These are phyloP conservation scores for Nycteola revayana DNA, from an alignment of 2,888 invertebrate genomes.

Conservation along the genomic window DNA sequence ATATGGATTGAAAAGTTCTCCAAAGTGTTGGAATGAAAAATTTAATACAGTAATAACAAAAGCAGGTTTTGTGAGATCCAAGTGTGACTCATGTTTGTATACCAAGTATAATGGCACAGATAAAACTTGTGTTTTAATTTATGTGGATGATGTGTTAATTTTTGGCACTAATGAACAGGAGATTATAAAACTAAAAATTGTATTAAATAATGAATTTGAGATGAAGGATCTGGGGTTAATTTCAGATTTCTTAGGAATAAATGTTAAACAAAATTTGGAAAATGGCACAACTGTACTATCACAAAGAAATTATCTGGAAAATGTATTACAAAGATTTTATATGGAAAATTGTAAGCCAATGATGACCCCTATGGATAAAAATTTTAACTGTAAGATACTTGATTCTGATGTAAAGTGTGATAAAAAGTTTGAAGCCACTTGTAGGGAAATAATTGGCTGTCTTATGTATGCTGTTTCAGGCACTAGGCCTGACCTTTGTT, in stretches of 20 bases:
- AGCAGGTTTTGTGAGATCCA: slow-evolving; percentile 8
- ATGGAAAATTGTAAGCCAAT: slow-evolving; percentile 22
- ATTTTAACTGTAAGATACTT: slow-evolving; percentile 18
- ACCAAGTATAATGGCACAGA: slow-evolving; percentile 3
- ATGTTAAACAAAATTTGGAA: slow-evolving; percentile 19
- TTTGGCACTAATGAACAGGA: slow-evolving; percentile 4
- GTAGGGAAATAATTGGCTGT: slow-evolving; percentile 9
- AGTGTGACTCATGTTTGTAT: slow-evolving; percentile 6
- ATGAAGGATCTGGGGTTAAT: slow-evolving; percentile 14
- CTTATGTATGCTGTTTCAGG: slow-evolving; percentile 7
- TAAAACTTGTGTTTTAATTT: slow-evolving; percentile 6
- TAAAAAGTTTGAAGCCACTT: slow-evolving; percentile 2
- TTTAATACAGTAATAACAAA: slow-evolving; percentile 3
- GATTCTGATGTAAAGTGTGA: neutral
- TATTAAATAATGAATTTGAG: slow-evolving; percentile 9
- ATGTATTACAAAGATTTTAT: slow-evolving; percentile 13
- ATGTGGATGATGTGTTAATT: slow-evolving; percentile 10
- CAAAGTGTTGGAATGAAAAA: slow-evolving; percentile 7
- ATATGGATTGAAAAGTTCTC: slow-evolving; percentile 8
- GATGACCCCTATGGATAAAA: slow-evolving; percentile 15
- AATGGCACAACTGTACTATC: slow-evolving; percentile 11
- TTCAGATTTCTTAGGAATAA: slow-evolving; percentile 14
- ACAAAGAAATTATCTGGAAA: slow-evolving; percentile 21
- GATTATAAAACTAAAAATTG: slow-evolving; percentile 1
- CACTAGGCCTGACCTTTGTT: slow-evolving; percentile 9